Conservation (phyloP, 2,888 invertebrate genomes). For the Julus scanicus region DNA sequence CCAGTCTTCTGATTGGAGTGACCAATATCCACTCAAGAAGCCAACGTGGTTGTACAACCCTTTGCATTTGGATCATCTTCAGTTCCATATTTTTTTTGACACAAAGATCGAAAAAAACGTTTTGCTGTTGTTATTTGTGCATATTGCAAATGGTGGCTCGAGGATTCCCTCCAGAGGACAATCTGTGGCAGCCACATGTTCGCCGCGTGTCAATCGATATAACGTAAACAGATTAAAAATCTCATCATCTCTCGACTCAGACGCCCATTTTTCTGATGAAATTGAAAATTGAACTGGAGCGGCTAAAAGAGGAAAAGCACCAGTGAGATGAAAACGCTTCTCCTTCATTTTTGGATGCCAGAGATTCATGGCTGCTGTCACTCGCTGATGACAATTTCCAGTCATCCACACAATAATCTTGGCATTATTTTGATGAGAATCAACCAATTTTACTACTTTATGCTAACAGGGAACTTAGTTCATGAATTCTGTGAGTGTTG, state of each 20-base stretch:
- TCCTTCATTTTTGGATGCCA: no score
- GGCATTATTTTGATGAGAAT: no score
- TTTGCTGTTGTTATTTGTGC: neutral
- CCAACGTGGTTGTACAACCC: no score
- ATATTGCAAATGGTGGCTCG: neutral
- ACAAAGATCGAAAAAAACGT: neutral
- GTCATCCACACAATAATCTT: no score
- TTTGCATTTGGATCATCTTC: no score
- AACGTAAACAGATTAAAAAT: slow-evolving; percentile 8
- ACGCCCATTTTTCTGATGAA: neutral
- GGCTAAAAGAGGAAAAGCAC: neutral
- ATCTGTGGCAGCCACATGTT: slow-evolving; percentile 19
- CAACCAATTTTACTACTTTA: no score
- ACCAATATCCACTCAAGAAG: no score
- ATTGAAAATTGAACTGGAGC: neutral
- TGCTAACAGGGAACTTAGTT: no score
- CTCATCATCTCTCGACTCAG: neutral
- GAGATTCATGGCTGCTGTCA: no score
- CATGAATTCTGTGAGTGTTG: no score
- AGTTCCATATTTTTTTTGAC: neutral
- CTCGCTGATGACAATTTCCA: no score
- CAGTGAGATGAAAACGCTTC: neutral
- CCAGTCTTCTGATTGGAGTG: no score
- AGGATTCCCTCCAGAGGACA: neutral
- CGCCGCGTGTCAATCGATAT: slow-evolving; percentile 10